Conservation (phyloP, 2,888 invertebrate genomes). For the Azorinus chamasolen region DNA sequence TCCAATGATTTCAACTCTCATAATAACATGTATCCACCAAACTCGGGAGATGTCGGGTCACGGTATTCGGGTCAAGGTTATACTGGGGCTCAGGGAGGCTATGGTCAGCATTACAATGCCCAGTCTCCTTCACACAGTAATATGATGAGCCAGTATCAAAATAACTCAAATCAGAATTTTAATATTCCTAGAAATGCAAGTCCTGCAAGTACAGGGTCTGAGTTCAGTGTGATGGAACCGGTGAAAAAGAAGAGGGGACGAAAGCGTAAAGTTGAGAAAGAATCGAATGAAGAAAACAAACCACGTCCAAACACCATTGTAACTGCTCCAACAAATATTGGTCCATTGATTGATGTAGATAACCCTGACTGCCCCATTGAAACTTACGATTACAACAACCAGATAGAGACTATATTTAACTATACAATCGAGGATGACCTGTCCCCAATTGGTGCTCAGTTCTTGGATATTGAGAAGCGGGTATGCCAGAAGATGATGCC, state of each 20-base stretch:
- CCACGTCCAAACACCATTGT: slow-evolving; percentile 61
- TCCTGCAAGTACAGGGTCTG: slow-evolving; percentile 54
- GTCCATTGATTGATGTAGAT: slow-evolving; percentile 56
- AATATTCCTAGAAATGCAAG: slow-evolving; percentile 48
- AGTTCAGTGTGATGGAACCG: slow-evolving; percentile 25
- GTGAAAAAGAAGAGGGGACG: slow-evolving; percentile 60
- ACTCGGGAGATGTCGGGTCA: slow-evolving; percentile 45
- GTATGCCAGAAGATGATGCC: slow-evolving; percentile 86
- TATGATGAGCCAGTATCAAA: slow-evolving; percentile 48
- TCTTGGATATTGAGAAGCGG: slow-evolving; percentile 78
- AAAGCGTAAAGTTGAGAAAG: slow-evolving; percentile 61
- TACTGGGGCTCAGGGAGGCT: slow-evolving; percentile 45
- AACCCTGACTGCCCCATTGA: slow-evolving; percentile 58
- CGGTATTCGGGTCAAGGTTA: slow-evolving; percentile 50
- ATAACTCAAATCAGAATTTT: slow-evolving; percentile 40
- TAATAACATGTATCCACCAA: slow-evolving; percentile 53
- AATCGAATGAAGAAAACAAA: slow-evolving; percentile 54
- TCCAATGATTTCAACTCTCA: slow-evolving; percentile 48
- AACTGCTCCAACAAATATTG: slow-evolving; percentile 46
- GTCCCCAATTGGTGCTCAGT: slow-evolving; percentile 67
- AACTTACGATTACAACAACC: slow-evolving; percentile 60
- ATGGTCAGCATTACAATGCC: slow-evolving; percentile 51
- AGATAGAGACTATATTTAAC: slow-evolving; percentile 62
- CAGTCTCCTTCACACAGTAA: slow-evolving; percentile 47
- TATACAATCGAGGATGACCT: slow-evolving; percentile 51